Evolutionary conservation across 2,113 vertebrate genomes (phyloP).

Genomic region (Lontra canadensis): DNA sequence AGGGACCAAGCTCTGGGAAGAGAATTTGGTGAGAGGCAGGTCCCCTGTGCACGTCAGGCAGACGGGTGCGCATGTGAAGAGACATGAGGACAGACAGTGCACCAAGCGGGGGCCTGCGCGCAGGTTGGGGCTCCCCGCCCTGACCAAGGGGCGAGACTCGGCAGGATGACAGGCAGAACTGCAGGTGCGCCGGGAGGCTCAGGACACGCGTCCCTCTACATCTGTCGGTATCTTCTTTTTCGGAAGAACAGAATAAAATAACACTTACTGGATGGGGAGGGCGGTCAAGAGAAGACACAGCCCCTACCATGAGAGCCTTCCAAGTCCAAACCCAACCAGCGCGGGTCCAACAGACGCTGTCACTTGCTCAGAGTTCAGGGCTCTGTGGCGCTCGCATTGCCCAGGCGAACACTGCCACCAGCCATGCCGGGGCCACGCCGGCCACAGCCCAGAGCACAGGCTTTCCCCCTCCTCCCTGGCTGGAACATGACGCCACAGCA

Average conservation of each 20-base stretch:
- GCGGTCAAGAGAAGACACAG: background rate
- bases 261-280: background rate
- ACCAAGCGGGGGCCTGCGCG: background rate
- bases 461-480: background rate
- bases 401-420: background rate
- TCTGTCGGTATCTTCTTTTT: background rate
- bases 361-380: background rate
- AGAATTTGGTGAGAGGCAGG: background rate
- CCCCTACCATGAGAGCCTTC: background rate
- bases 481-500: background rate
- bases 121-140: background rate
- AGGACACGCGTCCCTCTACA: background rate
- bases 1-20: too few relatives aligned
- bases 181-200: background rate
- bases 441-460: background rate
- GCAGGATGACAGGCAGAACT: background rate
- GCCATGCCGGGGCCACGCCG: fast-evolving
- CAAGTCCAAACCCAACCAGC: background rate
- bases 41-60: background rate
- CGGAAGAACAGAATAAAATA: background rate
- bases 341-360: background rate
- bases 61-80: fast-evolving
- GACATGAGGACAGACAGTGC: background rate
- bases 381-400: fast-evolving
- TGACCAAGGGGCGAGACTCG: background rate